phyloP scores from a whole-genome alignment of 2,113 vertebrate genomes.

The Salvelinus namaycush region DNA sequence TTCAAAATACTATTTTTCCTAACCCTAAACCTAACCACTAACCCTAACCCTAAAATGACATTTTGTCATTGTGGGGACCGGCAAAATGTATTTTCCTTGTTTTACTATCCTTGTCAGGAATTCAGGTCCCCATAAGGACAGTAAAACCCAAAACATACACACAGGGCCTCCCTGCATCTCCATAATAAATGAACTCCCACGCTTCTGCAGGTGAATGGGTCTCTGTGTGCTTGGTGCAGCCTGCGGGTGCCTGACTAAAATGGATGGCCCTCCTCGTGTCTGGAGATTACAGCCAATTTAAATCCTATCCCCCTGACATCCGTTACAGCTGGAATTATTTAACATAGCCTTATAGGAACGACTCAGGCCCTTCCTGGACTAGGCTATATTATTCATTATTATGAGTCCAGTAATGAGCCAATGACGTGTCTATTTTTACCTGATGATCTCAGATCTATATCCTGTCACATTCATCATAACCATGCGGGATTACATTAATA shows the following conservation, averaged over 20 bases:
- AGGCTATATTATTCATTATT: constrained; percentile 67
- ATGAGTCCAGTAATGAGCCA: constrained; percentile 65
- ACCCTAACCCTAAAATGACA: not conserved
- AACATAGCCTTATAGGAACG: constrained; percentile 12
- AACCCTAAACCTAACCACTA: not conserved
- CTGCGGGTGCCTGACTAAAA: constrained; percentile 24
- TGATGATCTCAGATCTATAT: constrained; percentile 72
- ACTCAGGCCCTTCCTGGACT: constrained; percentile 8
- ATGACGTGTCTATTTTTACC: constrained; percentile 77
- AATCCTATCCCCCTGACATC: constrained; percentile 36
- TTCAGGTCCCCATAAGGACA: too few relatives aligned
- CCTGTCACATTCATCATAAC: constrained; percentile 73
- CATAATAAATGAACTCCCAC: constrained; percentile 38
- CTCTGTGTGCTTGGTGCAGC: constrained; percentile 6
- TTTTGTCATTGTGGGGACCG: too few relatives aligned
- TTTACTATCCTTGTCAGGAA: too few relatives aligned
- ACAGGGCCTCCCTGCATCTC: constrained; percentile 24
- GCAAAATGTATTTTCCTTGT: too few relatives aligned
- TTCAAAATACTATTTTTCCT: too few relatives aligned
- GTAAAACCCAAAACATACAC: not conserved
- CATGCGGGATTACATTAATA: constrained; percentile 64
- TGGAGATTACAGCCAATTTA: constrained; percentile 23
- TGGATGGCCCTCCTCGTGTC: constrained; percentile 31
- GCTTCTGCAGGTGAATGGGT: constrained; percentile 26
- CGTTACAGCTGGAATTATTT: constrained; percentile 37